These are phyloP conservation scores for Apogon talboti DNA, from an alignment of 2,797 vertebrate genomes.

Conservation along the genomic window DNA sequence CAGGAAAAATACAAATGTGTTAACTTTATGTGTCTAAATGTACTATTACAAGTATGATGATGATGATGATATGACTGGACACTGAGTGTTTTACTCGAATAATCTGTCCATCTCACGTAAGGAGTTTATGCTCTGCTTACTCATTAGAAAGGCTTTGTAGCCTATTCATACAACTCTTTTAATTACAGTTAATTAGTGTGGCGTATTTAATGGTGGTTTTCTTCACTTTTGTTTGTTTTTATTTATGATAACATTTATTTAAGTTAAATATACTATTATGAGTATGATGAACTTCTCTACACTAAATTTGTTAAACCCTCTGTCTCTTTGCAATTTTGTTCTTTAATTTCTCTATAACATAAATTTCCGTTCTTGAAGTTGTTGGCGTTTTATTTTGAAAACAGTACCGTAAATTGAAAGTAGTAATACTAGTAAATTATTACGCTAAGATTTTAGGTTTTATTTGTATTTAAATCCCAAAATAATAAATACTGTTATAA, in stretches of 20 bases:
- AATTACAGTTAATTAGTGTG: no score
- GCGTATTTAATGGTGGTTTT: no score
- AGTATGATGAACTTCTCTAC: no score
- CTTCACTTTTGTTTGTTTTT: no score
- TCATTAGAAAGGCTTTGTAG: neutral
- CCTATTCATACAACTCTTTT: no score
- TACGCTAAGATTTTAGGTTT: neutral
- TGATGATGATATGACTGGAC: neutral
- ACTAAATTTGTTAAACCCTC: no score
- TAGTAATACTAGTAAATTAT: neutral
- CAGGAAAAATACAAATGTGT: neutral
- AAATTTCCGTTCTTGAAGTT: no score
- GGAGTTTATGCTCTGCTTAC: neutral
- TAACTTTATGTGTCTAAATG: neutral
- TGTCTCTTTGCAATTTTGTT: no score
- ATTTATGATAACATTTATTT: no score
- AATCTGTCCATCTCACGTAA: neutral
- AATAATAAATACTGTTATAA: neutral
- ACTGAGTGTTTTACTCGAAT: no score
- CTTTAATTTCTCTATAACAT: no score
- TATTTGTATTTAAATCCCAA: neutral
- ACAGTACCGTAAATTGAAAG: neutral
- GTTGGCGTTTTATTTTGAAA: conserved; percentile 14
- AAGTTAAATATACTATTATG: no score
- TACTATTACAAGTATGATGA: neutral